Conservation (phyloP, 2,888 invertebrate genomes). For the Encarsia formosa region DNA sequence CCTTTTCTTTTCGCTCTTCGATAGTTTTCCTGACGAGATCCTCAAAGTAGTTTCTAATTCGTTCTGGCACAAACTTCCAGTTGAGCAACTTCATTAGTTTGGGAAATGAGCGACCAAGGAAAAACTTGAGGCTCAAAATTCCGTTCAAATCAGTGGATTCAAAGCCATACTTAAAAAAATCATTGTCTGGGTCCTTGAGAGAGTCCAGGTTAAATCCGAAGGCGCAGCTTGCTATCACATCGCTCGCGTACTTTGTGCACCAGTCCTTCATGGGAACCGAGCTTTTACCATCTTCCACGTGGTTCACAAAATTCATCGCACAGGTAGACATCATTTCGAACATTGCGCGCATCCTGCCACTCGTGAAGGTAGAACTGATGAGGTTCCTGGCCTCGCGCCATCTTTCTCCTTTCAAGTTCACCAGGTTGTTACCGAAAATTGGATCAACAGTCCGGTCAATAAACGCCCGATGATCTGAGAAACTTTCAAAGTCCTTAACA, state of each 20-base stretch:
- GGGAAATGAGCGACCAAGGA: constrained; percentile 22
- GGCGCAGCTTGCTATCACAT: constrained; percentile 51
- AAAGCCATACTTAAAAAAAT: constrained; percentile 40
- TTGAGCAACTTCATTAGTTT: constrained; percentile 20
- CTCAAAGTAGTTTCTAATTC: constrained; percentile 29
- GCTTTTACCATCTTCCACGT: neutral
- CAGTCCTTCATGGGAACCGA: constrained; percentile 48
- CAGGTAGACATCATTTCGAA: constrained; percentile 37
- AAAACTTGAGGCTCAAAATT: constrained; percentile 24
- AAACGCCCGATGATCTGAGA: constrained; percentile 35
- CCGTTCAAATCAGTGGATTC: constrained; percentile 31
- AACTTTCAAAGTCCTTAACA: constrained; percentile 36
- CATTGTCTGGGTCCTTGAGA: constrained; percentile 39
- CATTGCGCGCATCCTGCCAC: constrained; percentile 57
- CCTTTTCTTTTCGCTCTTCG: constrained; percentile 28
- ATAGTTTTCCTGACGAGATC: constrained; percentile 26
- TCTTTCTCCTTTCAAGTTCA: constrained; percentile 34
- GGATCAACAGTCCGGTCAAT: constrained; percentile 34
- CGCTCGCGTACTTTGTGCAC: constrained; percentile 46
- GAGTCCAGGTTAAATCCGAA: constrained; percentile 50
- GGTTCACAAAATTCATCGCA: constrained; percentile 45
- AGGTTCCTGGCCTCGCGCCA: constrained; percentile 56
- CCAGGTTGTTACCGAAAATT: constrained; percentile 34
- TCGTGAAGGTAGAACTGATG: constrained; percentile 57
- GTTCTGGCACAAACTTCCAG: constrained; percentile 20